A percentile compares a stretch with the other conserved stretches of the same genome.
Conservation (phyloP, 2,797 vertebrate genomes). For the Eulemur coronatus region DNA sequence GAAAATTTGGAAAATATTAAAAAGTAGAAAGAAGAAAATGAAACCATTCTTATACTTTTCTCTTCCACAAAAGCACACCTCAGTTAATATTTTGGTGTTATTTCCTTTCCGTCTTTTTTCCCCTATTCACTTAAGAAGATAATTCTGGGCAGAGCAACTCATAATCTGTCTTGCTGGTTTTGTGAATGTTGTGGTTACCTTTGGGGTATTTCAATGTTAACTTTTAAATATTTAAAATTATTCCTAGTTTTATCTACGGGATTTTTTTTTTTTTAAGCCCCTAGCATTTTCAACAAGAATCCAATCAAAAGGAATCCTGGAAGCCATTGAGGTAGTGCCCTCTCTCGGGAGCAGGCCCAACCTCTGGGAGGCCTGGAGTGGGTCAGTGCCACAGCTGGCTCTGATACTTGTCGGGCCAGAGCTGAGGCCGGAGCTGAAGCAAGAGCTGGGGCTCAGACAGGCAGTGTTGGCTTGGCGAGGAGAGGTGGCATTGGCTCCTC, state of each 20-base stretch:
- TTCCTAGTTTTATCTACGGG: neutral
- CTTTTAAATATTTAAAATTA: neutral
- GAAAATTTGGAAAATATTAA: conserved; percentile 15
- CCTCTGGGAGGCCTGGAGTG: neutral
- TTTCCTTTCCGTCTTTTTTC: neutral
- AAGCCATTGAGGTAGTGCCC: neutral
- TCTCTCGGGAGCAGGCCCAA: neutral
- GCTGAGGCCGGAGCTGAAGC: no score
- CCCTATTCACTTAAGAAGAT: neutral
- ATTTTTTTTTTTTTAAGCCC: neutral
- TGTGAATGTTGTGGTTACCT: neutral
- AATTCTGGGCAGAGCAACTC: neutral
- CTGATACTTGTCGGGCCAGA: neutral
- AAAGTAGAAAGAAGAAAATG: conserved; percentile 22
- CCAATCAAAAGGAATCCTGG: neutral
- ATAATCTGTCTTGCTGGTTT: conserved; percentile 17
- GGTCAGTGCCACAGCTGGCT: neutral
- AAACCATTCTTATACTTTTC: neutral
- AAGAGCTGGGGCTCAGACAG: neutral
- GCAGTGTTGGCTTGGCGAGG: neutral
- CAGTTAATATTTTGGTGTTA: neutral
- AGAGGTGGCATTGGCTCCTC: neutral
- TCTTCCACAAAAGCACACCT: neutral
- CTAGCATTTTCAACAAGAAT: neutral
- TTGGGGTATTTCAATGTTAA: conserved; percentile 8